Base-by-base conservation (phyloP, 2,113 vertebrate species). In the Strix uralensis region DNA sequence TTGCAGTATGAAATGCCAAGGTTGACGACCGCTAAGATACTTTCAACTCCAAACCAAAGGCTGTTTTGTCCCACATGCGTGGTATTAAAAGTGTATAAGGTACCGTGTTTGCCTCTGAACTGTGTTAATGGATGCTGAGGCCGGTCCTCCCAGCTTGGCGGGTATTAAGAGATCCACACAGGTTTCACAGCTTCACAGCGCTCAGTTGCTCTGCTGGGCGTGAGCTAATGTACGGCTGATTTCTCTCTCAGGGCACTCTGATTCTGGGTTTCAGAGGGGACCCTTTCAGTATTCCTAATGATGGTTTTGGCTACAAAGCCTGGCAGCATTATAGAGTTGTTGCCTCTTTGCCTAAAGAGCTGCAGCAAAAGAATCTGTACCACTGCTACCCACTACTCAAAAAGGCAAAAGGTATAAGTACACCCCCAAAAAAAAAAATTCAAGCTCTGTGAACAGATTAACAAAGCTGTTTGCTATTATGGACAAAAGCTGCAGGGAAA, bases 391-490 rank as follows among this genome's bases (percentile, higher is more conserved):
- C 51, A 19, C 70, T 65, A 13, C 73, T 72, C 70, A 65, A 36
- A 72, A 85, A 71, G 54, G n/a, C 57, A 90, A 77, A 77, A 92
- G 67, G 96, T 96, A 46, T 89, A 95, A 97, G 32, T 96, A 72
- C 65, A 82, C 71, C 84, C 38, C 52, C 92, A 73, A 38, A 74
- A 90, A 46, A 88, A 82, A 14, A 96, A 94, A 86, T 29, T 74
- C 85, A 81, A 85, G 81, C 86, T 97, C 95, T 79, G 29, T 69
- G 85, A 95, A 87, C 67, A 96, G 84, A 97, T 97, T 97, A 97
- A 96, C 95, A 96, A 97, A 97, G 96, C 96, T 98, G 94, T 97
- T 98, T 96, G 94, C 96, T 97, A 94, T 97, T 97, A 81, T 27
- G 92, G 83, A 89, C 88, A 98, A 98, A 96, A 94, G 97, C 93